phyloP scores from a whole-genome alignment of 2,888 invertebrate species.

The Ectemnius cavifrons region DNA sequence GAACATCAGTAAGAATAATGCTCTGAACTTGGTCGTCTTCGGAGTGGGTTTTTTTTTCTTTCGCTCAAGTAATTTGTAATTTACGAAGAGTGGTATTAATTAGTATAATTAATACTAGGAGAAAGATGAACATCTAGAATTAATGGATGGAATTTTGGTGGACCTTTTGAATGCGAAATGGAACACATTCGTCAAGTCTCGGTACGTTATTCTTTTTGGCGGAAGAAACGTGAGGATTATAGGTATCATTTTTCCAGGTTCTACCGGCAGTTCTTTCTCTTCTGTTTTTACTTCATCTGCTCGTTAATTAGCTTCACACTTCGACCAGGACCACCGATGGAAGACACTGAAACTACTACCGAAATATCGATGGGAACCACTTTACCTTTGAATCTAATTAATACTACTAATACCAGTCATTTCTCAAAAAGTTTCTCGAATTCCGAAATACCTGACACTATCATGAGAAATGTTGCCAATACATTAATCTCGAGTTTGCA shows the following conservation, averaged over 20 bases:
- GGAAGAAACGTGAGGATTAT: background rate
- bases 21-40: slow-evolving; percentile 96
- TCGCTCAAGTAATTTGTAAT: too few species aligned
- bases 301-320: slow-evolving; percentile 93
- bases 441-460: slow-evolving; percentile 51
- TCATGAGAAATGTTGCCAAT: slow-evolving; percentile 64
- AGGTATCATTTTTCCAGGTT: slow-evolving; percentile 82
- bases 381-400: slow-evolving; percentile 31
- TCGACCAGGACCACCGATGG: slow-evolving; percentile 86
- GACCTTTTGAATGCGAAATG: slow-evolving; percentile 97
- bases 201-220: slow-evolving; percentile 68
- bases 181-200: slow-evolving; percentile 96
- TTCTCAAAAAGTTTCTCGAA: slow-evolving; percentile 52
- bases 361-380: slow-evolving; percentile 23
- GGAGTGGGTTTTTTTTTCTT: slow-evolving; percentile 83
- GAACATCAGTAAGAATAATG: slow-evolving; percentile 96
- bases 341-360: slow-evolving; percentile 2
- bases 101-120: slow-evolving; percentile 83
- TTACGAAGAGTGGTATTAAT: background rate
- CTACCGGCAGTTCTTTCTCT: slow-evolving; percentile 94
- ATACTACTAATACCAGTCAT: slow-evolving; percentile 32
- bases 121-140: slow-evolving; percentile 94
- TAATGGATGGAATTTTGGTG: slow-evolving; percentile 95
- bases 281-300: slow-evolving; percentile 93
- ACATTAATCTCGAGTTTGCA: slow-evolving; percentile 58